Conservation (phyloP, 1,140 invertebrate species). For the Acromyrmex charruanus region DNA sequence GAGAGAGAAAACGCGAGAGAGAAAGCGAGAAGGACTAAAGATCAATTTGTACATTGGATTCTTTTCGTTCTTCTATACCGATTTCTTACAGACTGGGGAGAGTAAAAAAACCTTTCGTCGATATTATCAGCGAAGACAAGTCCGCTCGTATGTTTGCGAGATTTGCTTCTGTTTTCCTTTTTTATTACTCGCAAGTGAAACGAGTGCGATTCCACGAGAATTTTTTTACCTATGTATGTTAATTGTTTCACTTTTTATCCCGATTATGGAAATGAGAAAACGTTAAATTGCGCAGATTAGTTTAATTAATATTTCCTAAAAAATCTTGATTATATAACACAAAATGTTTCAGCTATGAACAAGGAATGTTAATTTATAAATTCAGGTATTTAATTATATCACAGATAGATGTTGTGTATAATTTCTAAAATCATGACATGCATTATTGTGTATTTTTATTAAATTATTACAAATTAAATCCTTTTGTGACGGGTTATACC, state of each 20-base stretch:
- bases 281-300: background rate
- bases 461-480: constrained; percentile 32
- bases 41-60: constrained; percentile 74
- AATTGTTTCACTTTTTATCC: constrained; percentile 28
- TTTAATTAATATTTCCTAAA: background rate
- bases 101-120: constrained; percentile 57
- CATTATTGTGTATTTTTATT: constrained; percentile 17
- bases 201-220: constrained; percentile 1
- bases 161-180: constrained; percentile 38
- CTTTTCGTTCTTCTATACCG: constrained; percentile 45
- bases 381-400: background rate
- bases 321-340: constrained; percentile 2
- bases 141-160: constrained; percentile 47
- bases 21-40: constrained; percentile 50
- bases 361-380: constrained; percentile 17
- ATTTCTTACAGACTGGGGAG: constrained; percentile 44
- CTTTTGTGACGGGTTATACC: background rate
- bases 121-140: constrained; percentile 59
- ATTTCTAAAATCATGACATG: background rate
- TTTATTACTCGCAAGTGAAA: background rate
- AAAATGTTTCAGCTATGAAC: background rate
- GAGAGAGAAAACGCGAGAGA: background rate
- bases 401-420: background rate
- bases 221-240: background rate
- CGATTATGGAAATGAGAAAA: background rate